Evolutionary conservation across 1,140 invertebrate species (phyloP), one percentile per base, ranked within the genome.

Genomic region (Dinoponera quadriceps): DNA sequence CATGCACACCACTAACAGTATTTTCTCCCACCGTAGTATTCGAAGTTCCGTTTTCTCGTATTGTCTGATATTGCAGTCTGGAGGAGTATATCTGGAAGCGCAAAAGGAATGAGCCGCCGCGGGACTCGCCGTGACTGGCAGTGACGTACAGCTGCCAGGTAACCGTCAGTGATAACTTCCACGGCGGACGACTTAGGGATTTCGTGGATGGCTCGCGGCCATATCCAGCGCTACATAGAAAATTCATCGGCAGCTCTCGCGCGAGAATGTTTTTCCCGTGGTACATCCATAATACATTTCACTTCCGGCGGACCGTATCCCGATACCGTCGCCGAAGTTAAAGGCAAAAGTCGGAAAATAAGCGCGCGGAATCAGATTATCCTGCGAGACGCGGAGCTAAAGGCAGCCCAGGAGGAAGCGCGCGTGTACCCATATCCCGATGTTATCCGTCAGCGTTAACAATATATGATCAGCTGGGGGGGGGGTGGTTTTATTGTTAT

Each of bases 51-150:
- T 87, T 85, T 57, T 80, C 25, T 71, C 7, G 85, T 87, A 87
- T 87, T 86, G 85, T 87, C 84, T 83, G 71, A 65, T 77, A 69
- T 83, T 77, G 63, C 72, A 77, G 82, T 83, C 65, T 80, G 48
- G 25, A 66, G 65, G 82, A 77, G 65, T 81, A 73, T 71, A 81
- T 71, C 63, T 77, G 63, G 51, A 87, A 87, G 72, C 78, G 71
- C 75, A 51, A 80, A 63, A 80, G 65, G 51, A 80, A 80, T 65
- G 51, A 83, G 80, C 57, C 62, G 27, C 62, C 59, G 69, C 13
- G 62, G 18, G 51, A 69, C 63, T 80, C 22, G 60, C 38, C 20
- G 55, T 71, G 33, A 4, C 60, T 57, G 54, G 16, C 38, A 44
- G 25, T 66, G 75, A 85, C 22, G 38, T 49, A 55, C 75, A 66